Evolutionary conservation across 2,113 vertebrate species (phyloP).

Genomic region (Malurus cyaneus): DNA sequence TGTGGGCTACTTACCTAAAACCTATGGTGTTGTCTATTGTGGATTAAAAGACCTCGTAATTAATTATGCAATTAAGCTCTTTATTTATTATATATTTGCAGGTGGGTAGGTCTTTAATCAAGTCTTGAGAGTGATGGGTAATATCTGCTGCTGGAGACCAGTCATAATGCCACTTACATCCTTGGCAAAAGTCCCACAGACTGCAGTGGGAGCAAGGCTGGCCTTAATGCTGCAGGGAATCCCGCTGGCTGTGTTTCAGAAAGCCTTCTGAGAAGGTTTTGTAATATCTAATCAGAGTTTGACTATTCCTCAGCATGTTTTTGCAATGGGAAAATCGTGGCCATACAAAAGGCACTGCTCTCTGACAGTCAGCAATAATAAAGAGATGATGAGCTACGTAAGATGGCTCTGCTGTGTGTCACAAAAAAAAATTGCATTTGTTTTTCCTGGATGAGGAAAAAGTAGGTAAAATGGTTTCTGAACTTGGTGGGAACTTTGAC

Average conservation of each 20-base stretch:
- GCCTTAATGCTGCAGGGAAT: slow-evolving; percentile 58
- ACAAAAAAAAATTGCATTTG: background rate
- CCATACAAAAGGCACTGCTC: background rate
- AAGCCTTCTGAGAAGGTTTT: slow-evolving; percentile 57
- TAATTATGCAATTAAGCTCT: slow-evolving; percentile 58
- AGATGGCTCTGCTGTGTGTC: background rate
- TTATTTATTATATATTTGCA: slow-evolving; percentile 64
- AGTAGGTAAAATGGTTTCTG: background rate
- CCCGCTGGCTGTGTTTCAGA: slow-evolving; percentile 52
- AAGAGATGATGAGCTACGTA: background rate
- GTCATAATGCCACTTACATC: slow-evolving; percentile 47
- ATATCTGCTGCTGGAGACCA: slow-evolving; percentile 46
- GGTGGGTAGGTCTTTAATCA: slow-evolving; percentile 57
- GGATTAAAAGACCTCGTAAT: slow-evolving; percentile 50
- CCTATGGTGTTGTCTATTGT: slow-evolving; percentile 49
- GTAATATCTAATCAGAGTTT: slow-evolving; percentile 42
- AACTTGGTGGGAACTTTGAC: background rate
- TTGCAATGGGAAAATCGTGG: background rate
- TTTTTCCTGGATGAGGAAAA: background rate
- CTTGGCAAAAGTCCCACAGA: slow-evolving; percentile 55
- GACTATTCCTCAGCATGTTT: background rate
- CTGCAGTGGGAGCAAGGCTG: slow-evolving; percentile 41
- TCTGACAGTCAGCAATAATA: background rate
- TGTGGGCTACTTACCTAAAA: slow-evolving; percentile 60
- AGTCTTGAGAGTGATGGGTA: slow-evolving; percentile 30